Evolutionary conservation across 1,140 invertebrate genomes (phyloP), one percentile per base, ranked within the genome.

Genomic region (Branchinecta lynchi): DNA sequence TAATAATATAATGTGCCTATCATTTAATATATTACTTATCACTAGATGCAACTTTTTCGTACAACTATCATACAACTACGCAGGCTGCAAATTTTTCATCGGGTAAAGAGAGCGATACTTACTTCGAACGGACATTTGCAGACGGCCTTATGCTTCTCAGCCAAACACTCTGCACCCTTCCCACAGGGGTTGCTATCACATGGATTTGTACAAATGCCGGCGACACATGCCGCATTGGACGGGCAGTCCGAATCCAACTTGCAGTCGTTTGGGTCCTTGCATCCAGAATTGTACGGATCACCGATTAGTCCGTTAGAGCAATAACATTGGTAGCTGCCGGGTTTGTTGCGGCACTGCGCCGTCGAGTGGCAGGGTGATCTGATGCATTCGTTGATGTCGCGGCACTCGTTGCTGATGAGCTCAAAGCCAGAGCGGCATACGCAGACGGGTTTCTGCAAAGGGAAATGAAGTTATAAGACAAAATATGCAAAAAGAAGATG

Each of bases 351-450:
- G 71, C 79, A 86, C 78, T 84, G 76, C 17, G 91, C 88, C 68
- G 88, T 85, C 45, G 82, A 72, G 73, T 92, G 89, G 75, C 92
- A 95, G 21, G 89, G 89, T 68, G 83, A 82, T 8, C 80, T 80
- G 2, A 79, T 70, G 76, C 92, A 94, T 78, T 94, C 91, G 74
- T 94, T 83, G 43, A 92, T 80, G 79, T 94, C 91, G 69, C 84
- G 81, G 76, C 92, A 94, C 43, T 82, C 83, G 66, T 85, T 84
- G 70, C 84, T 84, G 44, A 88, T 77, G 32, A 84, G 79, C 45
- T 74, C 74, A 74, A 86, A 94, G 44, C 92, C 92, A 45, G 83
- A 75, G 71, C 84, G 81, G 78, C 92, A 95, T 45, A 82, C 81
- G 72, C 79, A 80, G 17, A 76, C 72, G 6, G 78, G 74, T 68